Percentiles rank a stretch among this genome's conserved stretches.
Conservation (phyloP, 2,797 vertebrate genomes). For the Ctenopoma kingsleyae region DNA sequence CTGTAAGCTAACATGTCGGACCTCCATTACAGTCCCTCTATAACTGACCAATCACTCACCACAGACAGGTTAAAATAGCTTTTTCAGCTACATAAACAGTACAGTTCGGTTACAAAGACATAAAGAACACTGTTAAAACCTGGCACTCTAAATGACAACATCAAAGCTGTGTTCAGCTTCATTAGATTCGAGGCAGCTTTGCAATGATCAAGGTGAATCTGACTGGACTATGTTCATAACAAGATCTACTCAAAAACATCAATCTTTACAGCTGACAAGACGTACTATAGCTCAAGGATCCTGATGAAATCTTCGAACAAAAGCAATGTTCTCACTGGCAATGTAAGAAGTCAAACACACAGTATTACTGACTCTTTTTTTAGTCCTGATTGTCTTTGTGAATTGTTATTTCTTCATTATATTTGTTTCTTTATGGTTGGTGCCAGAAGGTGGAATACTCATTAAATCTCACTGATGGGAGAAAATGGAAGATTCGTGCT, state of each 20-base stretch:
- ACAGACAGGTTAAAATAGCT: constrained; percentile 55
- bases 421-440: constrained; percentile 49
- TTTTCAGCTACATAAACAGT: constrained; percentile 53
- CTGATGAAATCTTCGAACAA: constrained; percentile 37
- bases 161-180: constrained; percentile 38
- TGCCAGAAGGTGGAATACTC: constrained; percentile 72
- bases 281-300: constrained; percentile 10
- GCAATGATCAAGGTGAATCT: constrained; percentile 40
- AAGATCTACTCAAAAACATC: constrained; percentile 21
- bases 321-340: constrained; percentile 7
- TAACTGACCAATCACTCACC: constrained; percentile 64
- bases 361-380: constrained; percentile 38
- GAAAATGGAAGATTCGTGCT: constrained; percentile 67
- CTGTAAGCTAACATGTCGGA: constrained; percentile 75
- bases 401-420: constrained; percentile 53
- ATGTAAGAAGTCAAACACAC: constrained; percentile 45
- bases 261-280: constrained; percentile 38
- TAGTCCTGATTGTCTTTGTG: constrained; percentile 38
- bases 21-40: constrained; percentile 43
- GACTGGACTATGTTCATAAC: constrained; percentile 22
- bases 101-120: constrained; percentile 12
- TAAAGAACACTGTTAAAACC: constrained; percentile 3
- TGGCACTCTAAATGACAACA: constrained; percentile 24
- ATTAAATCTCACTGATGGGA: constrained; percentile 77
- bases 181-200: constrained; percentile 26